These are phyloP conservation scores for Phorcus lineatus DNA, from an alignment of 2,888 invertebrate species.

Conservation along the genomic window DNA sequence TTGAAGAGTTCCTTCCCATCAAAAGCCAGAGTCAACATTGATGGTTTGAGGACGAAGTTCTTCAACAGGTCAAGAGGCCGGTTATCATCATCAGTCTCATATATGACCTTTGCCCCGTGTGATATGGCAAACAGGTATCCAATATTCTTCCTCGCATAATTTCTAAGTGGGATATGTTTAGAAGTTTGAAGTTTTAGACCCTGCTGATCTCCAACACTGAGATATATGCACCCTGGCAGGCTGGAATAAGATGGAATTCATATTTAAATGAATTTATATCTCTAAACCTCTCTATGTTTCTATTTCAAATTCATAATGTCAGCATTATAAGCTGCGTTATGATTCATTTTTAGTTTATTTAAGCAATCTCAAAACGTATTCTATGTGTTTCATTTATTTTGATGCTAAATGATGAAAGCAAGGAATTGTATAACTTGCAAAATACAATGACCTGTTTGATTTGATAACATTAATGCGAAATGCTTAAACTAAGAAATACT, in stretches of 20 bases:
- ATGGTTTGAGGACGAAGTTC: constrained; percentile 11
- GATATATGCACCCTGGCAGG: constrained; percentile 11
- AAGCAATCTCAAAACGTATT: too few species aligned
- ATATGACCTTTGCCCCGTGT: constrained; percentile 30
- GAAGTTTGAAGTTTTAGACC: neutral
- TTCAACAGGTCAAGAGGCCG: constrained; percentile 27
- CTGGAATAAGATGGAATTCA: neutral
- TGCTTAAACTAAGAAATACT: too few species aligned
- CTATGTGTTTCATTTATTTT: too few species aligned
- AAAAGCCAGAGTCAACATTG: neutral
- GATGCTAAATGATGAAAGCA: too few species aligned
- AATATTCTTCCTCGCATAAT: constrained; percentile 7
- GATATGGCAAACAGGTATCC: neutral
- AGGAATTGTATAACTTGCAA: too few species aligned
- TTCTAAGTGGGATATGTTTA: neutral
- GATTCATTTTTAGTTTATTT: too few species aligned
- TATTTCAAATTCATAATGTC: too few species aligned
- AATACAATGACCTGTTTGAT: too few species aligned
- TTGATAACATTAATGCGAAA: too few species aligned
- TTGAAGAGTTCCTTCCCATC: constrained; percentile 3
- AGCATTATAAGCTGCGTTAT: too few species aligned
- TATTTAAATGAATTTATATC: too few species aligned
- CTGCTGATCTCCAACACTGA: constrained; percentile 8
- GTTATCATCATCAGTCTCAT: constrained; percentile 34
- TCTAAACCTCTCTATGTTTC: too few species aligned